Evolutionary conservation across 1,140 invertebrate species (phyloP).

Genomic region (Hylyphantes graminicola): DNA sequence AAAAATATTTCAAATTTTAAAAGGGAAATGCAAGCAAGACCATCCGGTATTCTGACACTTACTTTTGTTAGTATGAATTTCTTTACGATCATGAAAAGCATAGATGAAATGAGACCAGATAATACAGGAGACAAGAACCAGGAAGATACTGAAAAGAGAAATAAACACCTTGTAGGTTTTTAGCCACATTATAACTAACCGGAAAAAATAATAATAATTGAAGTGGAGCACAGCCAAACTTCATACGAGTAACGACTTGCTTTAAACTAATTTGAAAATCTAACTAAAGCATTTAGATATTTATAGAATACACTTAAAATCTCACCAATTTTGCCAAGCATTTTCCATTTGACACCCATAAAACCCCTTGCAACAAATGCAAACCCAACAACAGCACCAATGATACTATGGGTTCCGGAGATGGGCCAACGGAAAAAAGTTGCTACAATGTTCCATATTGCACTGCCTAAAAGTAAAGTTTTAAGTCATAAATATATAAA

Average conservation of each 20-base stretch:
- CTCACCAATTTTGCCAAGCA: constrained; percentile 83
- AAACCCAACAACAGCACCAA: constrained; percentile 97
- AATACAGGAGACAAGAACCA: constrained; percentile 98
- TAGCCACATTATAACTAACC: too few species aligned
- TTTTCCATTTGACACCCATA: constrained; percentile 85
- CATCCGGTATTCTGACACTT: constrained; percentile 40
- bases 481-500: neutral
- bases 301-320: neutral
- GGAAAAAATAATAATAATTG: too few species aligned
- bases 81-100: constrained; percentile 83
- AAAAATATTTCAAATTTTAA: too few species aligned
- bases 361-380: constrained; percentile 89
- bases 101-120: constrained; percentile 87
- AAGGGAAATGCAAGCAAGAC: too few species aligned
- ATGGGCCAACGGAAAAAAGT: constrained; percentile 97
- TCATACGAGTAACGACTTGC: too few species aligned
- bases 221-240: too few species aligned
- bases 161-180: neutral
- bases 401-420: constrained; percentile 97
- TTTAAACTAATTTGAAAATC: too few species aligned
- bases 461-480: constrained; percentile 75
- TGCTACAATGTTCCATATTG: constrained; percentile 92
- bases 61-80: constrained; percentile 82
- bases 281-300: too few species aligned
- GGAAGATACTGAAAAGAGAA: constrained; percentile 79